These are phyloP conservation scores for Urocynchramus pylzowi DNA, from an alignment of 2,113 vertebrate genomes.

Conservation along the genomic window DNA sequence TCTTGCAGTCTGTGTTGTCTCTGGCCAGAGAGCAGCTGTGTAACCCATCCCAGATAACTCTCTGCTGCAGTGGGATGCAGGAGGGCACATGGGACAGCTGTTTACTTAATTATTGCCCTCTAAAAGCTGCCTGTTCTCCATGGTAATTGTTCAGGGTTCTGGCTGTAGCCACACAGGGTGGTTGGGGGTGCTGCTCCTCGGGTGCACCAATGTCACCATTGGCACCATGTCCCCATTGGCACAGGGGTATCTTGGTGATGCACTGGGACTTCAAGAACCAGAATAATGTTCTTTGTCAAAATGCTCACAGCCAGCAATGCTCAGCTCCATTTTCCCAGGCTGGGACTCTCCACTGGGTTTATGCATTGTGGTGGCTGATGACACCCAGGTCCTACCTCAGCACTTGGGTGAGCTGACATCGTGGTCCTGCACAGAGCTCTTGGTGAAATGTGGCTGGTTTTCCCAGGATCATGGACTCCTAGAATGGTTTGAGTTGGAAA, in stretches of 20 bases:
- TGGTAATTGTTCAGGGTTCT: background rate
- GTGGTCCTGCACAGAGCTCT: background rate
- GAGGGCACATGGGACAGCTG: background rate
- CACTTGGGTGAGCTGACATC: background rate
- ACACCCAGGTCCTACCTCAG: background rate
- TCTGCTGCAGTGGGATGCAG: background rate
- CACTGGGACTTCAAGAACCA: background rate
- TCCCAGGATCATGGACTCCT: background rate
- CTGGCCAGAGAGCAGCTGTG: background rate
- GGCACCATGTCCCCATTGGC: accelerated
- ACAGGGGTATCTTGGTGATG: background rate
- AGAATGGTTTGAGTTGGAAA: background rate
- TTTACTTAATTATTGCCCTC: background rate
- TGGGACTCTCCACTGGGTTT: background rate
- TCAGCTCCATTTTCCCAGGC: background rate
- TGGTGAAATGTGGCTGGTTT: background rate
- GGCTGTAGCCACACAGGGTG: background rate
- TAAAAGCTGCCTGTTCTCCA: background rate
- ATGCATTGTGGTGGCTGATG: background rate
- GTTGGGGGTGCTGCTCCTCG: background rate
- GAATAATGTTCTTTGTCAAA: background rate
- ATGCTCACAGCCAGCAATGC: background rate
- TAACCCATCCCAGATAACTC: background rate
- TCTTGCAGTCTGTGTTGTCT: background rate
- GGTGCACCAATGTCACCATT: background rate